phyloP scores from a whole-genome alignment of 2,888 invertebrate genomes.

The Oxycera nigricornis region DNA sequence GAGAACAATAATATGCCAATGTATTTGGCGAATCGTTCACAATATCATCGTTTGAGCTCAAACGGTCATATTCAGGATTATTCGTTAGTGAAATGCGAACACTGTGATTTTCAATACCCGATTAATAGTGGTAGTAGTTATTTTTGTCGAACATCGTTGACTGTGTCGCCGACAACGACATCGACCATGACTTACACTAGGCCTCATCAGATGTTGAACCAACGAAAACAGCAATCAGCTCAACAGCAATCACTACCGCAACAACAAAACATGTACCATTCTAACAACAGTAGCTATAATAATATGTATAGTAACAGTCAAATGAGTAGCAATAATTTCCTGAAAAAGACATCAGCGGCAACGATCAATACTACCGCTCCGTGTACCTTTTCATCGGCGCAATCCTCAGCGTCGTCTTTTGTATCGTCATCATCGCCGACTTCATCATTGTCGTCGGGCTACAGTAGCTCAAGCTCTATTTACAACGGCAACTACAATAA shows the following conservation, averaged over 20 bases:
- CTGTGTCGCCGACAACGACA: constrained; percentile 46
- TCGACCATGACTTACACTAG: constrained; percentile 44
- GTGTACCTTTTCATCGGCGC: constrained; percentile 41
- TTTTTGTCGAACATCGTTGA: constrained; percentile 50
- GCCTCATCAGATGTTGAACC: constrained; percentile 22
- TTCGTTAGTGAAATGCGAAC: constrained; percentile 65
- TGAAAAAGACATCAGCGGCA: constrained; percentile 46
- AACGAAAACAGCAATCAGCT: constrained; percentile 44
- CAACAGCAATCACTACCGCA: constrained; percentile 35
- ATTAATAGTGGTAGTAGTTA: constrained; percentile 49
- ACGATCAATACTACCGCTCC: constrained; percentile 40
- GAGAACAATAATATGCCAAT: constrained; percentile 66
- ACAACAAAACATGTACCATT: constrained; percentile 36
- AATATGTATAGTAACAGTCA: constrained; percentile 39
- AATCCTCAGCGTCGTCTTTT: constrained; percentile 6
- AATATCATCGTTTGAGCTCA: constrained; percentile 68
- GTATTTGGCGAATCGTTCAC: constrained; percentile 70
- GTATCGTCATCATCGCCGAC: constrained; percentile 39
- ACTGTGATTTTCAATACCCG: constrained; percentile 64
- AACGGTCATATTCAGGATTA: constrained; percentile 67
- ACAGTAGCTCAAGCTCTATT: constrained; percentile 36
- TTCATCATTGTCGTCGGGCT: constrained; percentile 45
- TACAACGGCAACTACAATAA: constrained; percentile 7
- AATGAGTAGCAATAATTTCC: constrained; percentile 44
- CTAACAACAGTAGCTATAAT: constrained; percentile 37